Conservation (phyloP, 2,797 vertebrate genomes). For the Sebastes diaconus region DNA sequence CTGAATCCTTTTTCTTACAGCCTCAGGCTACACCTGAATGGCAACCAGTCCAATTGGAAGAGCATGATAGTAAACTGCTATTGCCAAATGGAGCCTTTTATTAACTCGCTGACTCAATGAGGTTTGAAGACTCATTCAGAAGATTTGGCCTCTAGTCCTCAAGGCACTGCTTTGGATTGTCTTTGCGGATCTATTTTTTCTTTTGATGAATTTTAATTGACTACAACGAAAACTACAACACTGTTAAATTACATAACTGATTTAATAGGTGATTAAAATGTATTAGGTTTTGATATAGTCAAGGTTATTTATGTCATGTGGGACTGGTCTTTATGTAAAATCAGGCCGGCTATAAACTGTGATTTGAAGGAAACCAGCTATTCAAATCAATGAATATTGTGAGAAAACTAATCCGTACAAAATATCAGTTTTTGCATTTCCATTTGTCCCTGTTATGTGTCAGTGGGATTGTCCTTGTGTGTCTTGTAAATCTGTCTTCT, state of each 20-base stretch:
- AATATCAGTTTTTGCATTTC: slow-evolving; percentile 11
- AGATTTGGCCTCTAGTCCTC: slow-evolving; percentile 5
- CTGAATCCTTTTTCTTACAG: not conserved
- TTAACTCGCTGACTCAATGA: slow-evolving; percentile 17
- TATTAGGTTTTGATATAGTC: not conserved
- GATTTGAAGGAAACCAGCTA: not conserved
- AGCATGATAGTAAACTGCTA: slow-evolving; percentile 10
- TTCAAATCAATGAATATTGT: slow-evolving; percentile 5
- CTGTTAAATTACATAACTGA: not conserved
- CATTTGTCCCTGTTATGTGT: slow-evolving; percentile 31
- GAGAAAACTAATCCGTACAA: slow-evolving; percentile 20
- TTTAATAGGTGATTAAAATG: not conserved
- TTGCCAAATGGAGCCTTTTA: slow-evolving; percentile 43
- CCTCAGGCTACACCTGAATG: not conserved
- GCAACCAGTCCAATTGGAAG: not conserved
- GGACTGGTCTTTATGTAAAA: not conserved
- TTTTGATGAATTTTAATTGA: not conserved
- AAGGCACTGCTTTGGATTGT: not conserved
- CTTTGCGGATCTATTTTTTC: not conserved
- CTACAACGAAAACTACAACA: not conserved
- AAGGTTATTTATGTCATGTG: not conserved
- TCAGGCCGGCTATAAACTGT: not conserved
- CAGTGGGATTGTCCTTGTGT: slow-evolving; percentile 14
- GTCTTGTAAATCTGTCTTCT: slow-evolving; percentile 34
- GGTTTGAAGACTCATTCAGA: slow-evolving; percentile 33